A percentile compares a stretch with the other conserved stretches of the same genome.
These are phyloP conservation scores for Scytalopus superciliaris DNA, from an alignment of 2,113 vertebrate species.

Conservation along the genomic window DNA sequence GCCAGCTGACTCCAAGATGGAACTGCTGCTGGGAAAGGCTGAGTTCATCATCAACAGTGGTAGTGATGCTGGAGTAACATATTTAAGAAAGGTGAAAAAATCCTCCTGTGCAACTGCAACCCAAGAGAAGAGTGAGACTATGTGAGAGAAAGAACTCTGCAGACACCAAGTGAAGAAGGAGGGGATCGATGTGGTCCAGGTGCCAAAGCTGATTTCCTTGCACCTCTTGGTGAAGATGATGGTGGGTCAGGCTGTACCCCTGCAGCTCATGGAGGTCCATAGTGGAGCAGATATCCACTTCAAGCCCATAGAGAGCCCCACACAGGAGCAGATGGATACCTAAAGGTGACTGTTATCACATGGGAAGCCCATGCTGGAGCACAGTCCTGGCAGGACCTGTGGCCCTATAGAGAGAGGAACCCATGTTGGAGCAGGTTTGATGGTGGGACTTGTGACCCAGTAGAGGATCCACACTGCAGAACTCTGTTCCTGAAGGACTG, in stretches of 20 bases:
- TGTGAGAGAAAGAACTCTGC: neutral
- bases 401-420: neutral
- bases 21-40: neutral
- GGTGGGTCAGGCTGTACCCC: neutral
- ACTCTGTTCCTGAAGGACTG: neutral
- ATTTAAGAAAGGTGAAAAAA: neutral
- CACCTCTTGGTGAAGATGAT: fast-evolving
- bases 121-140: neutral
- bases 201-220: neutral
- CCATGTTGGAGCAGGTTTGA: neutral
- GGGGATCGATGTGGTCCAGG: neutral
- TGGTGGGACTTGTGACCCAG: neutral
- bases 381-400: neutral
- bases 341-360: no score
- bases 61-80: no score
- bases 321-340: neutral
- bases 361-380: neutral
- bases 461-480: neutral
- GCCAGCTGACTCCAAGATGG: neutral
- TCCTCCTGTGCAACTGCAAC: neutral
- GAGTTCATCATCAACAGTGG: fast-evolving
- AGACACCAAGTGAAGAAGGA: neutral
- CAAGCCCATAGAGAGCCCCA: neutral
- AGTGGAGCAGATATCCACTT: neutral
- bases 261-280: neutral